phyloP scores from a whole-genome alignment of 2,797 vertebrate genomes.

The Spinibarbus caldwelli region DNA sequence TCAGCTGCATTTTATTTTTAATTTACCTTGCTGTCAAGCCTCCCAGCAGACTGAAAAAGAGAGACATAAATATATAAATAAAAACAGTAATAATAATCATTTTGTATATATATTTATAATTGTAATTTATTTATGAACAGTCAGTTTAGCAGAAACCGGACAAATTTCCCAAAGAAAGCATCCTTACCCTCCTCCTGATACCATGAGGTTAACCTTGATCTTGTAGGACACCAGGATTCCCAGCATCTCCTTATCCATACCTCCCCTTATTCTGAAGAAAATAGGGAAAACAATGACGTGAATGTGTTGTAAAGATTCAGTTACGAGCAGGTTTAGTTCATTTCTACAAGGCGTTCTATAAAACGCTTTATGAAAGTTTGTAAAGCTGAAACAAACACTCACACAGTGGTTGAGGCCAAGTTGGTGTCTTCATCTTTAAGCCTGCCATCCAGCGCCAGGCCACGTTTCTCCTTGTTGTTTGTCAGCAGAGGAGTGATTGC shows the following conservation, averaged over 20 bases:
- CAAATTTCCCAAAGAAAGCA: too few species aligned
- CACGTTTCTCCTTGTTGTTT: slow-evolving; percentile 84
- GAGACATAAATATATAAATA: neutral
- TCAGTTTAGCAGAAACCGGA: neutral
- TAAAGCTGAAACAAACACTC: slow-evolving; percentile 56
- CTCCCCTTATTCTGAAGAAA: slow-evolving; percentile 75
- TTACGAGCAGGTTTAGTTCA: neutral
- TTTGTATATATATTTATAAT: neutral
- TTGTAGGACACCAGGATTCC: slow-evolving; percentile 94
- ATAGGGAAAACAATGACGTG: neutral
- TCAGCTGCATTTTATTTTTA: neutral
- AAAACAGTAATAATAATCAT: neutral
- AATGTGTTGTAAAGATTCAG: neutral
- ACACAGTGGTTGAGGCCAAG: slow-evolving; percentile 89
- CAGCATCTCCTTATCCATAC: slow-evolving; percentile 86
- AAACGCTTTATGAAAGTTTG: neutral
- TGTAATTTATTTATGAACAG: neutral
- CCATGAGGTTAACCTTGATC: slow-evolving; percentile 89
- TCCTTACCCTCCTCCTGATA: slow-evolving; percentile 87
- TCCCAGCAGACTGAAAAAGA: slow-evolving; percentile 82
- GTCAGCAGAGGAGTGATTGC: slow-evolving; percentile 74
- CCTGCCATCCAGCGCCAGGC: slow-evolving; percentile 86
- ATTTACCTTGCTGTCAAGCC: slow-evolving; percentile 89
- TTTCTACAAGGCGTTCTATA: neutral
- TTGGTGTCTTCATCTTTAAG: slow-evolving; percentile 92